Conservation (phyloP, 2,113 vertebrate genomes). For the Pelecanus crispus region DNA sequence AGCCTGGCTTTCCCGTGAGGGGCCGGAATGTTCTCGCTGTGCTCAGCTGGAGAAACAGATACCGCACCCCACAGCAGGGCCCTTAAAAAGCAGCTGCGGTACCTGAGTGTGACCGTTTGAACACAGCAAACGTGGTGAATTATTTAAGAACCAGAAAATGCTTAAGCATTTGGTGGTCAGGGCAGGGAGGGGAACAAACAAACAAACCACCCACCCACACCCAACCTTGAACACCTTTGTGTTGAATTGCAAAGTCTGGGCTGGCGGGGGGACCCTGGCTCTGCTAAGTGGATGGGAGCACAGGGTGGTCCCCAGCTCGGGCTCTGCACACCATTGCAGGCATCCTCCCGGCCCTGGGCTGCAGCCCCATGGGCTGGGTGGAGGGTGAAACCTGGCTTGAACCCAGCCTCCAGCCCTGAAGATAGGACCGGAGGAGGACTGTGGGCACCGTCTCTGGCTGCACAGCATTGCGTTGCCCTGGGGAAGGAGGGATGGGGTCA, state of each 20-base stretch:
- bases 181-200: no score
- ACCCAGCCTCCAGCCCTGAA: not conserved
- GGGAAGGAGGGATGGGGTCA: not conserved
- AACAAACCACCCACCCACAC: not conserved
- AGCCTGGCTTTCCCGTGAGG: not conserved
- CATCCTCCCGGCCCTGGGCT: not conserved
- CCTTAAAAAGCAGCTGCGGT: not conserved
- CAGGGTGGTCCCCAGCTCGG: not conserved
- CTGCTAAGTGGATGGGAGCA: not conserved
- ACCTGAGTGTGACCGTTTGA: not conserved
- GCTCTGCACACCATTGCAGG: not conserved
- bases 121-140: not conserved
- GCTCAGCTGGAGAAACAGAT: not conserved
- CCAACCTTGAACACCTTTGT: not conserved
- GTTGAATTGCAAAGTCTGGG: not conserved
- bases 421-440: not conserved
- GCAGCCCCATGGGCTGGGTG: not conserved
- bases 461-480: not conserved
- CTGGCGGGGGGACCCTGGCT: not conserved
- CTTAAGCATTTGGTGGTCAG: not conserved
- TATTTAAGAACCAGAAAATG: not conserved
- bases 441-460: not conserved
- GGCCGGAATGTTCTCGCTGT: not conserved
- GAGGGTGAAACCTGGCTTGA: not conserved
- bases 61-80: rapidly evolving